Evolutionary conservation across 2,888 invertebrate species (phyloP).

Genomic region (Torymus aiolomorphi): DNA sequence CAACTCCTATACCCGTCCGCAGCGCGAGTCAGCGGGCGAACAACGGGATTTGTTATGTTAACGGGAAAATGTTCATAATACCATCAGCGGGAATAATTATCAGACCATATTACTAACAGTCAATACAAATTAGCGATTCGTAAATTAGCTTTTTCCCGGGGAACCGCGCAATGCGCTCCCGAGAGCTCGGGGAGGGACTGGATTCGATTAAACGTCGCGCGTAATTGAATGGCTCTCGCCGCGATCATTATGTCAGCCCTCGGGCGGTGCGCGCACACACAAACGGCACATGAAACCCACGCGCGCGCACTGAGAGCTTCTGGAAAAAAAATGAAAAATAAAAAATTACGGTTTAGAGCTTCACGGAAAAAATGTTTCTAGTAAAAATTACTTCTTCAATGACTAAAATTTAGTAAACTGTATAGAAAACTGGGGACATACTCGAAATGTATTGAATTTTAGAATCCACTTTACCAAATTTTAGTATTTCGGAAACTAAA

Average conservation of each 20-base stretch:
- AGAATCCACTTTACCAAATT: too few species aligned
- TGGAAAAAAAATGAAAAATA: constrained; percentile 10
- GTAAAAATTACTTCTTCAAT: too few species aligned
- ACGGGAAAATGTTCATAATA: constrained; percentile 38
- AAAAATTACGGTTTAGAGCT: neutral
- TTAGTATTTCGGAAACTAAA: too few species aligned
- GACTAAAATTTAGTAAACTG: too few species aligned
- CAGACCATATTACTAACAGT: constrained; percentile 10
- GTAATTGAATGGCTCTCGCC: constrained; percentile 51
- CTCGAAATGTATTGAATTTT: too few species aligned
- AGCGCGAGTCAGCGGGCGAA: too few species aligned
- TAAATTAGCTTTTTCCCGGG: constrained; percentile 45
- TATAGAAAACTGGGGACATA: too few species aligned
- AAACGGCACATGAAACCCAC: neutral
- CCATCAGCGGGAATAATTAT: constrained; percentile 45
- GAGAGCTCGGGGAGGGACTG: neutral
- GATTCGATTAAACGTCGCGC: constrained; percentile 47
- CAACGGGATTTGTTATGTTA: constrained; percentile 6
- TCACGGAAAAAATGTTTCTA: too few species aligned
- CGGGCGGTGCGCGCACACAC: neutral
- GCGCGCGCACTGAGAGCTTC: neutral
- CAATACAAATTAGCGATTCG: constrained; percentile 48
- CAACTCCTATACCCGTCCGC: too few species aligned
- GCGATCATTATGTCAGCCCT: constrained; percentile 37
- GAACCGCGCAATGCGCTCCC: neutral